Conservation (phyloP, 2,888 invertebrate species). For the Pseudoips prasinana region DNA sequence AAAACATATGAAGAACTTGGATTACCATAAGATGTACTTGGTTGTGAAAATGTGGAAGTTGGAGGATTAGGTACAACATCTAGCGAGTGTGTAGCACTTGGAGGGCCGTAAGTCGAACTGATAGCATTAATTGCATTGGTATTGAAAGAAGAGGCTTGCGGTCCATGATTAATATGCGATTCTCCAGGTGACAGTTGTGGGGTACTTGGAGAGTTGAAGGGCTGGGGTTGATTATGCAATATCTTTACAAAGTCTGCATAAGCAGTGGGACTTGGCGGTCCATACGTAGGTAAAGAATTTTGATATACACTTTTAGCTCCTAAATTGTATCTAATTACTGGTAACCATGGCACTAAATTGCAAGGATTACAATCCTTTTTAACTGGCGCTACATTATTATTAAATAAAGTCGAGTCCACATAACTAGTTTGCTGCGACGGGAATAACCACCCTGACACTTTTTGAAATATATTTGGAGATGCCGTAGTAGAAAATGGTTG, state of each 20-base stretch:
- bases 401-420: constrained; percentile 37
- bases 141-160: constrained; percentile 44
- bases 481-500: constrained; percentile 68
- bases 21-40: constrained; percentile 40
- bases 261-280: constrained; percentile 67
- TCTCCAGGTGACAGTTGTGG: constrained; percentile 44
- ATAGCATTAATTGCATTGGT: constrained; percentile 30
- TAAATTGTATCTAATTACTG: constrained; percentile 81
- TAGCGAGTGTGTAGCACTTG: constrained; percentile 53
- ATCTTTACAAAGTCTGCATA: constrained; percentile 44
- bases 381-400: constrained; percentile 49
- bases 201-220: constrained; percentile 42
- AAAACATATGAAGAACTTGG: constrained; percentile 26
- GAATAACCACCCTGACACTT: constrained; percentile 83
- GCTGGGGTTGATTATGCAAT: constrained; percentile 48
- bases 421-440: constrained; percentile 71
- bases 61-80: constrained; percentile 52
- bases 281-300: constrained; percentile 60
- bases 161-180: constrained; percentile 57
- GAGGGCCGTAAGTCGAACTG: constrained; percentile 61
- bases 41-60: constrained; percentile 45
- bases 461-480: constrained; percentile 80
- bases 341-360: constrained; percentile 91
- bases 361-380: constrained; percentile 88
- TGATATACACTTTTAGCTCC: constrained; percentile 57